Conservation (phyloP, 2,888 invertebrate genomes). For the Azorinus chamasolen region DNA sequence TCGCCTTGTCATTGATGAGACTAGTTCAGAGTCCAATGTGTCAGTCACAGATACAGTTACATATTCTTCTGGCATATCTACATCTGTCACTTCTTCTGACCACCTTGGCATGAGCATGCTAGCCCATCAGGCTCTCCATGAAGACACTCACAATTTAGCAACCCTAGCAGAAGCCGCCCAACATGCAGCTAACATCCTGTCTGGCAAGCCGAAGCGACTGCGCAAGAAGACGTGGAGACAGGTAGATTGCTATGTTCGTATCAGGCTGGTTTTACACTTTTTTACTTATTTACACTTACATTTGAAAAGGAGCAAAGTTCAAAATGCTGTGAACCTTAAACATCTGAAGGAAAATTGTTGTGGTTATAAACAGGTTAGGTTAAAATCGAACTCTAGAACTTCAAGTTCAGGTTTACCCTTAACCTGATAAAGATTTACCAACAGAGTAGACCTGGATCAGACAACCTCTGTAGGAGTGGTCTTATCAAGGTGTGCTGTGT, state of each 20-base stretch:
- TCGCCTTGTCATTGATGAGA: constrained; percentile 48
- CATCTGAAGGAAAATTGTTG: no score
- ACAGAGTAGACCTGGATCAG: no score
- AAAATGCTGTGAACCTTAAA: not conserved
- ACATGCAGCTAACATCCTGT: constrained; percentile 61
- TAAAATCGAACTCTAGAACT: no score
- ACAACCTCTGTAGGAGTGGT: no score
- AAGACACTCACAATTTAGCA: constrained; percentile 74
- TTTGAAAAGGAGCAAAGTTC: constrained; percentile 16
- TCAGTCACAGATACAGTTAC: not conserved
- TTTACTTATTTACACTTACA: constrained; percentile 34
- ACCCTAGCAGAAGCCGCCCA: constrained; percentile 77
- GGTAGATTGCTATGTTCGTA: constrained; percentile 79
- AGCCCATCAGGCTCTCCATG: constrained; percentile 24
- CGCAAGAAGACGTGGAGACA: constrained; percentile 86
- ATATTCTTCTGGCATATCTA: not conserved
- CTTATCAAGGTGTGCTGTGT: no score
- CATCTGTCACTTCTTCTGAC: not conserved
- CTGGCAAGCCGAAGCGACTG: constrained; percentile 76
- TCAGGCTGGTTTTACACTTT: constrained; percentile 72
- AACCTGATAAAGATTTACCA: no score
- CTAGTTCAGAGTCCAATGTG: constrained; percentile 19
- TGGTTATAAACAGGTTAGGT: no score
- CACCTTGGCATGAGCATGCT: not conserved
- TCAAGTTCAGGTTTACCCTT: no score